Conservation (phyloP, 1,140 invertebrate species). For the Acromyrmex echinatior region DNA sequence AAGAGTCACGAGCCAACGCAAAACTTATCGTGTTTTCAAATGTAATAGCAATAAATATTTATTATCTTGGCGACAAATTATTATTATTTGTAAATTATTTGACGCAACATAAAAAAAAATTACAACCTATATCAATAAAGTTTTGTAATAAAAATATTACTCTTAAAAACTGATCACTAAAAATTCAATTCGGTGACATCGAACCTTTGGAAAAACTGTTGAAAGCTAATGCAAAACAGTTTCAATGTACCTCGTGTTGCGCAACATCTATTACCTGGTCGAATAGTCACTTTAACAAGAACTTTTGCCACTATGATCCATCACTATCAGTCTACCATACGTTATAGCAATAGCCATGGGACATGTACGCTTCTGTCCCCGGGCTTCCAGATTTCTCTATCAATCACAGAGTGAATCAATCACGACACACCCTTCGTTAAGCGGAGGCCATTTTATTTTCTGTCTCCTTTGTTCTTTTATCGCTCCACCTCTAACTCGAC, state of each 20-base stretch:
- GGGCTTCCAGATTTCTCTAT: slow-evolving; percentile 69
- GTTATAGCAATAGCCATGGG: slow-evolving; percentile 46
- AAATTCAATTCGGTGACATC: neutral
- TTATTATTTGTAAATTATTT: neutral
- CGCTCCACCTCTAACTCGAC: slow-evolving; percentile 47
- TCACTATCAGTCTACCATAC: slow-evolving; percentile 69
- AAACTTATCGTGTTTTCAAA: neutral
- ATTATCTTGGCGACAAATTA: neutral
- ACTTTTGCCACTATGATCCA: slow-evolving; percentile 67
- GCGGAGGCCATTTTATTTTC: slow-evolving; percentile 61
- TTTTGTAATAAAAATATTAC: neutral
- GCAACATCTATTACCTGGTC: slow-evolving; percentile 22
- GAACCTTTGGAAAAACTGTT: neutral
- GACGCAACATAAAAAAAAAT: neutral
- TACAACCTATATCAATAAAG: neutral
- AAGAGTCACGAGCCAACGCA: neutral
- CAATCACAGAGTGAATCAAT: slow-evolving; percentile 71
- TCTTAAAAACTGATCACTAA: neutral
- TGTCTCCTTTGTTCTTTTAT: slow-evolving; percentile 51
- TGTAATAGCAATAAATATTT: neutral
- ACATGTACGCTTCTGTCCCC: slow-evolving; percentile 62
- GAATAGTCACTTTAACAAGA: slow-evolving; percentile 55
- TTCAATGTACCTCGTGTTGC: slow-evolving; percentile 30
- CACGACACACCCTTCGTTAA: slow-evolving; percentile 57
- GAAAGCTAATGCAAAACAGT: neutral